These are phyloP conservation scores for Channa argus DNA, from an alignment of 2,113 vertebrate genomes.

Conservation along the genomic window DNA sequence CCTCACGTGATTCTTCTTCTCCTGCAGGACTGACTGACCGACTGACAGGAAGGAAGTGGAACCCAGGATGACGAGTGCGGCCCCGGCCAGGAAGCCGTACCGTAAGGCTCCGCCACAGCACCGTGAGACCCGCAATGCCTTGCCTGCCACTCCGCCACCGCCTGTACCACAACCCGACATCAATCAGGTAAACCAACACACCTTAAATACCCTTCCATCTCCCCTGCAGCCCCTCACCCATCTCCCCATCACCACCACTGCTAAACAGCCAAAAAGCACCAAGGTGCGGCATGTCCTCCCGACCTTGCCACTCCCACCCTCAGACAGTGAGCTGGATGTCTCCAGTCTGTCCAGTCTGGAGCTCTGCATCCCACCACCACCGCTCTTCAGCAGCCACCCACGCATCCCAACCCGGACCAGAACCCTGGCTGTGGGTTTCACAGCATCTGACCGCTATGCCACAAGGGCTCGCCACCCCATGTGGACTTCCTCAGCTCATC, in stretches of 20 bases:
- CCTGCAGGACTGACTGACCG: slow-evolving; percentile 43
- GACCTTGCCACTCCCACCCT: background rate
- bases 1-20: slow-evolving; percentile 14
- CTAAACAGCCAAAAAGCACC: background rate
- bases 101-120: slow-evolving; percentile 97
- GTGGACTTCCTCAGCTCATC: slow-evolving; percentile 17
- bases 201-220: slow-evolving; percentile 26
- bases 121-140: slow-evolving; percentile 88
- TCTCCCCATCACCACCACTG: slow-evolving; percentile 53
- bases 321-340: slow-evolving; percentile 82
- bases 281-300: slow-evolving; percentile 21
- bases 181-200: slow-evolving; percentile 84
- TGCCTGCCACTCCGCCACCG: slow-evolving; percentile 78
- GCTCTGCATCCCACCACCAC: slow-evolving; percentile 52
- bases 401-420: background rate
- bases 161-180: slow-evolving; percentile 77
- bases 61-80: slow-evolving; percentile 88
- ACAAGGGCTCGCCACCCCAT: background rate
- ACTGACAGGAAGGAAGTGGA: background rate
- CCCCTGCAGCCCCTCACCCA: slow-evolving; percentile 37
- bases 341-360: slow-evolving; percentile 81
- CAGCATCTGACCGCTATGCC: slow-evolving; percentile 16
- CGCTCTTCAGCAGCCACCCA: slow-evolving; percentile 34
- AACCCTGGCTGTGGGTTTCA: background rate
- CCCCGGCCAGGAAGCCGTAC: slow-evolving; percentile 93